Evolutionary conservation across 2,888 invertebrate genomes (phyloP), one percentile per base, ranked within the genome.

Genomic region (Pherbina coryleti): DNA sequence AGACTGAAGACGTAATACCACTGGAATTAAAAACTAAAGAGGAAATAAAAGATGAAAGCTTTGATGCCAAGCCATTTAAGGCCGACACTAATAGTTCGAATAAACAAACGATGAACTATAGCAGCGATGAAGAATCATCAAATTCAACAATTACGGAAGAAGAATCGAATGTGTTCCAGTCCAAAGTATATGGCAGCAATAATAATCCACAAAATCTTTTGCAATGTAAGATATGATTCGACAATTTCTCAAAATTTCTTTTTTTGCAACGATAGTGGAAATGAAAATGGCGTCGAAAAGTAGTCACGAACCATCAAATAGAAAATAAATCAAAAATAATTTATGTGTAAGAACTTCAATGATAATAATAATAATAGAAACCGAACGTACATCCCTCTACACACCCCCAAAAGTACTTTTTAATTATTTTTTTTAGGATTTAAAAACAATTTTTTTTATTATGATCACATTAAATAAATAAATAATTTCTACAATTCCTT

Each of bases 151-250:
- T 78, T 62, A 78, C 79, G 11, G 82, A 80, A n/a, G 81, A 78
- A 8, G 78, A 80, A 62, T 53, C 75, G 3, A 81, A 82, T 19
- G 64, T 75, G 28, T 60, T 70, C 5, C 51, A 79, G 14, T 64
- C 57, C 19, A 62, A 67, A 5, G 79, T 79, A 11, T 81, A 76
- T 8, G 69, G 49, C 37, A 79, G 79, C 64, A 78, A 80, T 37
- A 79, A 34, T 31, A 49, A 62, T 25, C 31, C 44, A n/a, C 55
- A 49, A 2, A 77, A 80, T 9, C 79, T 75, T 22, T 73, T 81
- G 64, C 78, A 80, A 44, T 83, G 83, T 64, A 81, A 81, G 60
- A 80, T 83, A 66, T 83, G 83, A 55, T 77, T 57, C 17, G 79
- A 79, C 25, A 72, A 67, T 37, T 83, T 79, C 70, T 72, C 79